Evolutionary conservation across 1,140 invertebrate genomes (phyloP).

Genomic region (Popillia japonica): DNA sequence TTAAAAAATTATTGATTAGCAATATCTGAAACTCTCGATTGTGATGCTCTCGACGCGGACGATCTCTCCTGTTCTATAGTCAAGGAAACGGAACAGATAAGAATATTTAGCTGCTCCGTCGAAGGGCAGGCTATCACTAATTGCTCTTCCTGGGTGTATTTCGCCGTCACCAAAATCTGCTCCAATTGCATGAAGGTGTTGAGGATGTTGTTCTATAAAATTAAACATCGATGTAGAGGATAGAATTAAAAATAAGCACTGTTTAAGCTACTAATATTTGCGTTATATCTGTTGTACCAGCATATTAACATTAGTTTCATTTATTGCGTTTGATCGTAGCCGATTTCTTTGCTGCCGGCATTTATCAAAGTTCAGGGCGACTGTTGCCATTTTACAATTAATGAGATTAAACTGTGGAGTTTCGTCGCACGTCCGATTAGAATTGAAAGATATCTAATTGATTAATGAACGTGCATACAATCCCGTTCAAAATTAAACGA

Average conservation of each 20-base stretch:
- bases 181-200: conserved; percentile 84
- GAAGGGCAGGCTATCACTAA: conserved; percentile 87
- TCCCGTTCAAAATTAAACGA: neutral
- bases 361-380: conserved; percentile 16
- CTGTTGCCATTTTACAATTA: conserved; percentile 6
- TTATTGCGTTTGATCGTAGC: conserved; percentile 26
- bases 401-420: neutral
- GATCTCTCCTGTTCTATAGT: conserved; percentile 49
- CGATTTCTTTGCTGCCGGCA: neutral
- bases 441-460: conserved; percentile 3
- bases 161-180: conserved; percentile 74
- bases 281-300: conserved; percentile 13
- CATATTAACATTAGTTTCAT: conserved; percentile 28
- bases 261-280: no score
- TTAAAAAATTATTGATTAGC: neutral
- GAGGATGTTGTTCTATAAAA: conserved; percentile 86
- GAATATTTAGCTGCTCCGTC: conserved; percentile 90
- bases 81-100: conserved; percentile 73
- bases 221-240: conserved; percentile 77
- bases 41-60: neutral
- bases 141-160: conserved; percentile 82
- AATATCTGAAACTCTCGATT: neutral
- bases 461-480: neutral
- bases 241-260: conserved; percentile 92
- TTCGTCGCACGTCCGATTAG: neutral